phyloP scores from a whole-genome alignment of 2,797 vertebrate genomes.

The Acanthopagrus latus region DNA sequence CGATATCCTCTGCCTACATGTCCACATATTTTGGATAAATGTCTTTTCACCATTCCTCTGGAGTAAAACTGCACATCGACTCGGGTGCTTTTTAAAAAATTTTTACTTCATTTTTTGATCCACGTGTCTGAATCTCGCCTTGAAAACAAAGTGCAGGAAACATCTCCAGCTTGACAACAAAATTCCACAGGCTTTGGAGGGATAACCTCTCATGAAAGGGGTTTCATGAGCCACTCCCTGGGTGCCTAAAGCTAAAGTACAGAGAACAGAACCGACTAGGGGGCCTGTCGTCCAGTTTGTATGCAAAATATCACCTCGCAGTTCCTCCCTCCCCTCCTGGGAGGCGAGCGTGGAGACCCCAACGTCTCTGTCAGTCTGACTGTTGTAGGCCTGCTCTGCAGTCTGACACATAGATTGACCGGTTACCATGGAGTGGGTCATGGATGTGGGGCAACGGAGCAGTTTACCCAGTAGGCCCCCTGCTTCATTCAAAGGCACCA shows the following conservation, averaged over 20 bases:
- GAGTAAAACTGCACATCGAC: slow-evolving; percentile 7
- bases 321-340: slow-evolving; percentile 17
- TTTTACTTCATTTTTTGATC: not conserved
- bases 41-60: not conserved
- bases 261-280: slow-evolving; percentile 38
- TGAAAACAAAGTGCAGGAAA: slow-evolving; percentile 41
- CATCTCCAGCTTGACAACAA: slow-evolving; percentile 53
- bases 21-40: not conserved
- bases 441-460: slow-evolving; percentile 60
- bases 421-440: slow-evolving; percentile 78
- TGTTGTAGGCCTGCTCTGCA: slow-evolving; percentile 53
- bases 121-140: slow-evolving; percentile 4
- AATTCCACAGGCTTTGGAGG: slow-evolving; percentile 65
- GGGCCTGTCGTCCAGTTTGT: slow-evolving; percentile 53
- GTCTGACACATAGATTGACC: slow-evolving; percentile 62
- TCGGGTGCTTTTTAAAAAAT: not conserved
- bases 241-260: slow-evolving; percentile 54
- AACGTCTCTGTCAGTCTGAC: slow-evolving; percentile 57
- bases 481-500: slow-evolving; percentile 55
- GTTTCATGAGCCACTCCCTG: slow-evolving; percentile 51
- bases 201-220: slow-evolving; percentile 55
- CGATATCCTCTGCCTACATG: not conserved
- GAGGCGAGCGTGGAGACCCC: slow-evolving; percentile 48
- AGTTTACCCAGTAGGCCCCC: slow-evolving; percentile 65
- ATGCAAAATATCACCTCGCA: slow-evolving; percentile 63